Evolutionary conservation across 2,113 vertebrate species (phyloP).

Genomic region (Hippopotamus amphibius): DNA sequence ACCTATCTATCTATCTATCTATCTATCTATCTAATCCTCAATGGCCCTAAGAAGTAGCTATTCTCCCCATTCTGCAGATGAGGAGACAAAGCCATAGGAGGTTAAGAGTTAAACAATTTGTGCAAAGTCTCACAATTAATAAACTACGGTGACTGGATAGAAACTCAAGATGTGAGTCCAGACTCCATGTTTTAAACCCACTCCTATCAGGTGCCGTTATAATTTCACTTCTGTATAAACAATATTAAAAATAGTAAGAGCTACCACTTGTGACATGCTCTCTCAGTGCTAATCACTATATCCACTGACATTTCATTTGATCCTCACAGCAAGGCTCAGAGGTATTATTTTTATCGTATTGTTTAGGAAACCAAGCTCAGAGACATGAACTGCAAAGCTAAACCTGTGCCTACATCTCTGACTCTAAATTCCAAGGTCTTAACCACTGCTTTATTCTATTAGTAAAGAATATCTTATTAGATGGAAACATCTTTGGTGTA

Average conservation of each 20-base stretch:
- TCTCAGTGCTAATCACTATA: neutral
- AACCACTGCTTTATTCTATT: conserved; percentile 1
- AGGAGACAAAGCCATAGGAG: neutral
- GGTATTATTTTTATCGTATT: neutral
- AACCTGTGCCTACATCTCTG: neutral
- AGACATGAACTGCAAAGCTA: neutral
- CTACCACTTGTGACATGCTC: neutral
- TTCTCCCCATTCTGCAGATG: neutral
- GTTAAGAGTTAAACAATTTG: conserved; percentile 35
- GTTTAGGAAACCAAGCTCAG: conserved; percentile 6
- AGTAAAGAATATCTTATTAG: neutral
- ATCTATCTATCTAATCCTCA: neutral
- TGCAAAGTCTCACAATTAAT: neutral
- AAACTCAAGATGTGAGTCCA: neutral
- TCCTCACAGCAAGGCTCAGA: neutral
- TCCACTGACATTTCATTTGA: neutral
- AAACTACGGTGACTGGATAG: neutral
- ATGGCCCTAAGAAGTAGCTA: neutral
- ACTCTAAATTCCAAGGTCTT: neutral
- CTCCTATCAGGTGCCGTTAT: neutral
- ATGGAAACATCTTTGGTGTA: neutral
- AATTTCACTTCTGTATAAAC: neutral
- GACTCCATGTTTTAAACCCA: neutral
- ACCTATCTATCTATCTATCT: no score
- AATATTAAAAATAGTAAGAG: neutral